Evolutionary conservation across 2,113 vertebrate genomes (phyloP), one percentile per base, ranked within the genome.

Genomic region (Tachuris rubrigastra): DNA sequence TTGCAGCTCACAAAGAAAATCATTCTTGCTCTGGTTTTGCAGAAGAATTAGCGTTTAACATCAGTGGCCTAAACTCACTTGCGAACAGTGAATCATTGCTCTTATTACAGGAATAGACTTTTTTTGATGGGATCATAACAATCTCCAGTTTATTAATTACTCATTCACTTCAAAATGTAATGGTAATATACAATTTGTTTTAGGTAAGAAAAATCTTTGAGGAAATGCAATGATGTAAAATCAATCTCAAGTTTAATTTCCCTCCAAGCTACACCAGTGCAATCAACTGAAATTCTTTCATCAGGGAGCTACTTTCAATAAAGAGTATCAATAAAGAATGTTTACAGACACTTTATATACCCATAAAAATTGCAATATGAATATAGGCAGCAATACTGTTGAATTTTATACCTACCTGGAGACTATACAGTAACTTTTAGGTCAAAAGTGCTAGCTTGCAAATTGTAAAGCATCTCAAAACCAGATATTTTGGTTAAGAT

Each of bases 141-240:
- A 88, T 96, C 59, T 86, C 44, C 35, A 86, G 59, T 88, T 91
- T 91, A 93, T 90, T 90, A 95, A 85, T 91, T 94, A 83, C 31
- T 90, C 72, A 66, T 91, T 85, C 55, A 58, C 77, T 91, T 95
- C 42, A 85, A 85, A 97, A 83, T 52, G 7, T 55, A 90, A 80
- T 42, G 42, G 31, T 68, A 73, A 65, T 58, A 79, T 62, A 39
- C 24, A 59, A 85, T 83, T 81, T 67, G 5, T 6, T 79, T 66
- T 74, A 79, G 42, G 35, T 85, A 79, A 83, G 89, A 81, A 79
- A 93, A 89, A 82, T 65, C 41, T 76, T 77, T 39, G 67, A 93
- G 90, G 71, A 95, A 88, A 90, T 83, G 23, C 12, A 85, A 58
- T 37, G 50, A 91, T 62, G 33, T 66, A 69, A 89, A 93, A 96